Percentiles rank a stretch among this genome's conserved stretches.
These are phyloP conservation scores for Hoplias malabaricus DNA, from an alignment of 2,113 vertebrate genomes.

Conservation along the genomic window DNA sequence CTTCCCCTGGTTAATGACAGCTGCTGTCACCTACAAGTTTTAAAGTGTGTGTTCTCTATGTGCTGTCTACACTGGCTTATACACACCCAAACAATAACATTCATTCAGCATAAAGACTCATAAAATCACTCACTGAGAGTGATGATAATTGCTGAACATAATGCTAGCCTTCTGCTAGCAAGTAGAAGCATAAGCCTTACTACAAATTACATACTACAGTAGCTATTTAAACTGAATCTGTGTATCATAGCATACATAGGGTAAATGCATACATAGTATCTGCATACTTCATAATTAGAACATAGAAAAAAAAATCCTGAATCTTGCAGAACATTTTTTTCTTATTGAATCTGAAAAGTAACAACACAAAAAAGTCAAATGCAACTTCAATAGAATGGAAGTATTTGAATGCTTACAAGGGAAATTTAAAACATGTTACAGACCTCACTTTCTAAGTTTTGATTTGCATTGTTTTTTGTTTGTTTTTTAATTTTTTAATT, in stretches of 20 bases:
- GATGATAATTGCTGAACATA: slow-evolving; percentile 9
- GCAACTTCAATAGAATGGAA: too few species aligned
- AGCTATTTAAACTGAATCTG: background rate
- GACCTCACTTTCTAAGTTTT: too few species aligned
- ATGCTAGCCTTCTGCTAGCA: background rate
- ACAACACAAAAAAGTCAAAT: too few species aligned
- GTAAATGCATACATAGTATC: too few species aligned
- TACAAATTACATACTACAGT: background rate
- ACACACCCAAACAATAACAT: slow-evolving; percentile 28
- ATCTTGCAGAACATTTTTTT: too few species aligned
- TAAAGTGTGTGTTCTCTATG: slow-evolving; percentile 60
- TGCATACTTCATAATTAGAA: too few species aligned
- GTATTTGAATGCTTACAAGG: too few species aligned
- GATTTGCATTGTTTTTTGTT: too few species aligned
- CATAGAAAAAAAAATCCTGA: too few species aligned
- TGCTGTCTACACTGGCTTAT: slow-evolving; percentile 28
- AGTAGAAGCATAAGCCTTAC: background rate
- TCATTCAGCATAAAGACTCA: slow-evolving; percentile 18
- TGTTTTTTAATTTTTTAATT: too few species aligned
- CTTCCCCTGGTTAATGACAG: slow-evolving; percentile 67
- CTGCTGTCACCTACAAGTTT: slow-evolving; percentile 72
- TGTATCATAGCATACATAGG: background rate
- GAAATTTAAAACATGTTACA: too few species aligned
- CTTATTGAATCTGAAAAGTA: too few species aligned
- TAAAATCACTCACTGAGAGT: slow-evolving; percentile 11